Evolutionary conservation across 1,140 invertebrate genomes (phyloP).

Genomic region (Bombus sylvicola): DNA sequence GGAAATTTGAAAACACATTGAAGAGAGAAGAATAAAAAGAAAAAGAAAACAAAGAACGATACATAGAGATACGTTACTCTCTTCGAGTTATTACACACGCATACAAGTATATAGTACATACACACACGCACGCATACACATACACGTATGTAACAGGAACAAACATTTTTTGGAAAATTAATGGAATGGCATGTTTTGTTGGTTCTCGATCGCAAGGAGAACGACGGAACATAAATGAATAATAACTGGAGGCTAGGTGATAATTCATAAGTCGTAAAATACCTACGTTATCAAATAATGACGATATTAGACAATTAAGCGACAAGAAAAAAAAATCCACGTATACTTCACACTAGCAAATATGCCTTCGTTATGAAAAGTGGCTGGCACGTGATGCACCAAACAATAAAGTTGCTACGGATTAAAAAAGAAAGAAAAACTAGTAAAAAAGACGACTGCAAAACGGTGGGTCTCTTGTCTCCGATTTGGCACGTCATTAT

Average conservation of each 20-base stretch:
- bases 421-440: constrained; percentile 49
- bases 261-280: constrained; percentile 72
- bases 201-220: background rate
- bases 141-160: background rate
- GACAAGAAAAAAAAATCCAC: constrained; percentile 64
- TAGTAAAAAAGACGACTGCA: constrained; percentile 28
- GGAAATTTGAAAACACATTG: constrained; percentile 24
- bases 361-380: constrained; percentile 77
- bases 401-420: constrained; percentile 75
- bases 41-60: too few species aligned
- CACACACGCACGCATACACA: background rate
- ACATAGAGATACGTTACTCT: background rate
- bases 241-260: constrained; percentile 69
- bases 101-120: too few species aligned
- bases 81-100: background rate
- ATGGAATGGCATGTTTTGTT: too few species aligned
- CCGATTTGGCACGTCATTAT: constrained; percentile 46
- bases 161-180: background rate
- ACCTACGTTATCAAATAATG: constrained; percentile 71
- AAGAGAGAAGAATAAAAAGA: background rate
- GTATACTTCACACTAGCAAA: constrained; percentile 75
- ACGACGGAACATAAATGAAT: background rate
- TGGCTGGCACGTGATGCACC: constrained; percentile 74
- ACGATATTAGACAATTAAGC: constrained; percentile 65
- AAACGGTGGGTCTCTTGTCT: constrained; percentile 56